phyloP scores from a whole-genome alignment of 2,113 vertebrate genomes.

The Dipodomys stephensi region DNA sequence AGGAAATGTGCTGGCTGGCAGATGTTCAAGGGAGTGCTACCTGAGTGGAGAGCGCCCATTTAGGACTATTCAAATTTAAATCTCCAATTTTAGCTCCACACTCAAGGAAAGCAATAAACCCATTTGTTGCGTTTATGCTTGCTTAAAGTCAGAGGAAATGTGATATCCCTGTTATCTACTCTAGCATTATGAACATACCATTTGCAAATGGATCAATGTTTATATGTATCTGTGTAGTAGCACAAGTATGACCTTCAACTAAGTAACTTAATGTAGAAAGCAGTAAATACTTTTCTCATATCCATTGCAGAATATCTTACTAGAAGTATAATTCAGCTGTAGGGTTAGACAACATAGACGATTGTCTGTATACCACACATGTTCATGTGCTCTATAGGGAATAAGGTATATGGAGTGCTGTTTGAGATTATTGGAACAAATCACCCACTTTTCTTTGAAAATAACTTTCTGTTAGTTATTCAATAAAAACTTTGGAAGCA shows the following conservation, averaged over 20 bases:
- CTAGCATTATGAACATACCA: neutral
- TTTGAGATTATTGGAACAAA: constrained; percentile 35
- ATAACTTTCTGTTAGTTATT: constrained; percentile 36
- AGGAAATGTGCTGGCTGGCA: constrained; percentile 59
- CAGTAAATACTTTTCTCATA: neutral
- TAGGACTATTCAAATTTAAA: constrained; percentile 73
- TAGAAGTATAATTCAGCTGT: neutral
- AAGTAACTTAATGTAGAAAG: constrained; percentile 25
- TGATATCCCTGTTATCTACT: neutral
- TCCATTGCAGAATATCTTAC: neutral
- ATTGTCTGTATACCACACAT: neutral
- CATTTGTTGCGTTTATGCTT: constrained; percentile 47
- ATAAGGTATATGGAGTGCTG: neutral
- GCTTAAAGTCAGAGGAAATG: constrained; percentile 51
- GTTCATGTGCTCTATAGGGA: neutral
- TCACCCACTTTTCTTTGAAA: constrained; percentile 45
- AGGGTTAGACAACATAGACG: neutral
- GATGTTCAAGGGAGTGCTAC: constrained; percentile 70
- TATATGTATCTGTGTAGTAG: constrained; percentile 45
- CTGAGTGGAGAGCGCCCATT: constrained; percentile 58
- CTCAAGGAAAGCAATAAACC: constrained; percentile 21
- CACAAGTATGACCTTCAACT: constrained; percentile 2
- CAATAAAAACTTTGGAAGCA: constrained; percentile 16
- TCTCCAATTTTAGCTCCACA: constrained; percentile 48
- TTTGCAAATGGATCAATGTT: constrained; percentile 60